Base-by-base conservation (phyloP, 2,113 vertebrate genomes). In the Tychaedon coryphoeus region DNA sequence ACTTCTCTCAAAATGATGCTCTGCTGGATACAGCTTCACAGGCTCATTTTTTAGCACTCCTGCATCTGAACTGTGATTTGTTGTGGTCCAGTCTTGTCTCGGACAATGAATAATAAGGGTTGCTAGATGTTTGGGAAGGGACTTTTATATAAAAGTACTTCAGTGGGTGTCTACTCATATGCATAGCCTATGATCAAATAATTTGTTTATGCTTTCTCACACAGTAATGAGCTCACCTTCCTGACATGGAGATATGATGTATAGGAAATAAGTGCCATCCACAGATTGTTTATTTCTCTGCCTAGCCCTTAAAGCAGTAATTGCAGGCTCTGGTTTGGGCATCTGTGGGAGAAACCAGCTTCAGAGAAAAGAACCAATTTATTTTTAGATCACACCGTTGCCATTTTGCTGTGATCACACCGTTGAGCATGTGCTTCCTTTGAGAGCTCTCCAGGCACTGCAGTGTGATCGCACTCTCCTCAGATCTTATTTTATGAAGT, bases 391-490 rank as follows among this genome's bases (percentile, higher is more conserved):
- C 69, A 16, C 14, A 26, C 57, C 9, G 18, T 95, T 96, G 90
- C 91, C 79, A 38, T 90, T 93, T 93, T 69, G 50, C 93, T 95
- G 88, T 90, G 92, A 95, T 96, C 93, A 86, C 84, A 93, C 87
- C 64, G 48, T 23, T 0, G 14, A 94, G 75, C 90, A 84, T 82
- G 84, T 93, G 90, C 86, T 96, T 94, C 90, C 54, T 95, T 94
- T 96, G 90, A 95, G 80, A 90, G 83, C 76, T 97, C 94, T 94
- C 82, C 91, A 93, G 91, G 87, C 92, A n/a, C 67, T 93, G 92
- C 72, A 78, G 86, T 91, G 90, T 9, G 69, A 96, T 96, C 57
- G 0, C 82, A 96, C 86, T 74, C 43, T 92, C 91, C 77, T 90
- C 69, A 93, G 80, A 93, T 95, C 38, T 60, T 77, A 86, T 92